Percentiles rank a stretch among this genome's conserved stretches.
Evolutionary conservation across 2,113 vertebrate species (phyloP).

Genomic region (Clarias macrocephalus): DNA sequence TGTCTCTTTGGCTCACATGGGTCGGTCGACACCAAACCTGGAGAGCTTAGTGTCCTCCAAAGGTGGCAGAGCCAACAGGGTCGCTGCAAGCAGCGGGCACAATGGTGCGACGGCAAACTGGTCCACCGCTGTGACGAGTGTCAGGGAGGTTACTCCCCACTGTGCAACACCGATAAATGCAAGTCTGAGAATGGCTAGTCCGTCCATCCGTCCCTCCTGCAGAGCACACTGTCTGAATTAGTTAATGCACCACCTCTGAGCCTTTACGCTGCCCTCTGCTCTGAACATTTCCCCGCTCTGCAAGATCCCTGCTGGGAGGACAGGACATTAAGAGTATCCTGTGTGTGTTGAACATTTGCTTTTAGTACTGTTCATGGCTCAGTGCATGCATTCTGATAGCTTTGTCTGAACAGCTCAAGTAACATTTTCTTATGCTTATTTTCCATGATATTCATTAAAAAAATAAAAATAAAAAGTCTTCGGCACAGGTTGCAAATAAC

Average conservation of each 20-base stretch:
- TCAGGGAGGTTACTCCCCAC: slow-evolving; percentile 53
- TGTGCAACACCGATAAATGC: slow-evolving; percentile 70
- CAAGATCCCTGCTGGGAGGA: background rate
- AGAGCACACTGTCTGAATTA: slow-evolving; percentile 70
- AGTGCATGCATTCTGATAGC: background rate
- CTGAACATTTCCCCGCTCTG: background rate
- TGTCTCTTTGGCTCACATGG: slow-evolving; percentile 72
- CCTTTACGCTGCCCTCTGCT: slow-evolving; percentile 55
- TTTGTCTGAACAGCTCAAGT: background rate
- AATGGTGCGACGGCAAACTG: slow-evolving; percentile 11
- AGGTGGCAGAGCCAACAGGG: slow-evolving; percentile 32
- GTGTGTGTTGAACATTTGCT: background rate
- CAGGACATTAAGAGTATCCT: background rate
- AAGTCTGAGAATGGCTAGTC: slow-evolving; percentile 58
- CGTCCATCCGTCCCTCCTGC: slow-evolving; percentile 54
- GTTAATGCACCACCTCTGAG: slow-evolving; percentile 62
- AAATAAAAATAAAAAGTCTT: background rate
- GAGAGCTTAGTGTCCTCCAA: slow-evolving; percentile 69
- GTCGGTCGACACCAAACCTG: slow-evolving; percentile 62
- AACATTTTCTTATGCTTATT: no score
- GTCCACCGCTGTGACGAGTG: slow-evolving; percentile 2
- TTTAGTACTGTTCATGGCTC: background rate
- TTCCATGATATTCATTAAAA: background rate
- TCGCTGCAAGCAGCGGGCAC: slow-evolving; percentile 46
- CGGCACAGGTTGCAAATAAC: background rate